These are phyloP conservation scores for Hozukius guyotensis DNA, from an alignment of 2,797 vertebrate species.

Conservation along the genomic window DNA sequence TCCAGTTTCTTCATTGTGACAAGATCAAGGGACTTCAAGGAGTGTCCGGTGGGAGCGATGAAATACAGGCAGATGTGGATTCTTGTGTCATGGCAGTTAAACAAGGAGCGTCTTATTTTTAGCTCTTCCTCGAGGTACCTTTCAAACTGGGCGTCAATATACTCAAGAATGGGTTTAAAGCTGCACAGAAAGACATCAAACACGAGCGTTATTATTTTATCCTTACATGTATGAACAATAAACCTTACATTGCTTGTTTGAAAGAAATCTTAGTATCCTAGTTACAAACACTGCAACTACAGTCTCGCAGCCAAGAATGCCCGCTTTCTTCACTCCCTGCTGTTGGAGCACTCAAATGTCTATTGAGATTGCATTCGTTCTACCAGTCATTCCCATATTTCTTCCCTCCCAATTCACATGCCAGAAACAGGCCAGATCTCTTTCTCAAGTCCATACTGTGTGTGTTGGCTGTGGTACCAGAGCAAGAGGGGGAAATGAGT, in stretches of 20 bases:
- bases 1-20: conserved; percentile 99
- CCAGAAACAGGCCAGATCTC: conserved; percentile 25
- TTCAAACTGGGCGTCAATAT: conserved; percentile 97
- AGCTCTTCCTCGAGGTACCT: conserved; percentile 95
- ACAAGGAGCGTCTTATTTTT: conserved; percentile 94
- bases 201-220: neutral
- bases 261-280: conserved; percentile 19
- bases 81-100: conserved; percentile 92
- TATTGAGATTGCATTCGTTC: conserved; percentile 60
- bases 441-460: conserved; percentile 3
- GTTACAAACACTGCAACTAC: conserved; percentile 32
- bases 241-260: neutral
- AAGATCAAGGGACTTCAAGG: conserved; percentile 94
- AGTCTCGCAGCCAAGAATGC: conserved; percentile 35
- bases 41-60: conserved; percentile 95
- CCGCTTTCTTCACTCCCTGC: conserved; percentile 25
- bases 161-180: conserved; percentile 95
- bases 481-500: conserved; percentile 1
- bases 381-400: conserved; percentile 45
- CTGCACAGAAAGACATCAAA: conserved; percentile 79
- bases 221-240: neutral
- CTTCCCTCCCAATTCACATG: conserved; percentile 26
- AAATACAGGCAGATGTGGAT: conserved; percentile 97
- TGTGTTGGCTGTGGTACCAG: conserved; percentile 21
- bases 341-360: conserved; percentile 39